phyloP scores from a whole-genome alignment of 1,140 invertebrate genomes.

The Ooceraea biroi region DNA sequence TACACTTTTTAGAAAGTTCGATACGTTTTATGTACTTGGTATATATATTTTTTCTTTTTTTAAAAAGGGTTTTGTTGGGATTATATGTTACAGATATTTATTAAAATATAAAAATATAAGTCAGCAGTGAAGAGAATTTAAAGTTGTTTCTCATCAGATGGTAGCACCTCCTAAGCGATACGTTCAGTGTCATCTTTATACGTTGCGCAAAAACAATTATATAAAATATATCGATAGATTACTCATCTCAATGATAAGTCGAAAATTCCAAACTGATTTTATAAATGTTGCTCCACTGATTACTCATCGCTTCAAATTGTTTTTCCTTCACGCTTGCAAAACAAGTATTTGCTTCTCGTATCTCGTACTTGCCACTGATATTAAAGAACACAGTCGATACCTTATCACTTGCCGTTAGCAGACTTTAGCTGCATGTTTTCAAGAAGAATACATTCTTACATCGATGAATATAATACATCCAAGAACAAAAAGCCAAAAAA shows the following conservation, averaged over 20 bases:
- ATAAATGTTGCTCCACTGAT: not conserved
- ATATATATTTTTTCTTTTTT: too few species aligned
- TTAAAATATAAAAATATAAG: not conserved
- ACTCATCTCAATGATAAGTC: not conserved
- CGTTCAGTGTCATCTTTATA: constrained; percentile 19
- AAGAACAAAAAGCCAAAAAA: too few species aligned
- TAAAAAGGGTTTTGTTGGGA: too few species aligned
- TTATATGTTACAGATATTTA: constrained; percentile 5
- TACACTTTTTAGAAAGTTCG: too few species aligned
- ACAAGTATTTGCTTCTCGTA: too few species aligned
- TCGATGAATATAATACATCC: too few species aligned
- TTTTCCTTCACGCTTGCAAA: not conserved
- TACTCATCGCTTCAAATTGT: too few species aligned
- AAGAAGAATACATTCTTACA: too few species aligned
- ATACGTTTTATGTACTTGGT: too few species aligned
- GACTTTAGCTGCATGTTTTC: not conserved
- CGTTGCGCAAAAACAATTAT: not conserved
- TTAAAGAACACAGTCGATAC: not conserved
- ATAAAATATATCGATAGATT: constrained; percentile 3
- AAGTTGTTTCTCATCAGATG: not conserved
- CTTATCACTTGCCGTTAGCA: constrained; percentile 6
- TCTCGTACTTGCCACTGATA: not conserved
- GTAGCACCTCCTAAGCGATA: constrained; percentile 24
- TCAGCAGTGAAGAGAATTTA: not conserved
- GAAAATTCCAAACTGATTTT: not conserved